Base-by-base conservation (phyloP, 2,888 invertebrate genomes). In the Dinocampus coccinellae region DNA sequence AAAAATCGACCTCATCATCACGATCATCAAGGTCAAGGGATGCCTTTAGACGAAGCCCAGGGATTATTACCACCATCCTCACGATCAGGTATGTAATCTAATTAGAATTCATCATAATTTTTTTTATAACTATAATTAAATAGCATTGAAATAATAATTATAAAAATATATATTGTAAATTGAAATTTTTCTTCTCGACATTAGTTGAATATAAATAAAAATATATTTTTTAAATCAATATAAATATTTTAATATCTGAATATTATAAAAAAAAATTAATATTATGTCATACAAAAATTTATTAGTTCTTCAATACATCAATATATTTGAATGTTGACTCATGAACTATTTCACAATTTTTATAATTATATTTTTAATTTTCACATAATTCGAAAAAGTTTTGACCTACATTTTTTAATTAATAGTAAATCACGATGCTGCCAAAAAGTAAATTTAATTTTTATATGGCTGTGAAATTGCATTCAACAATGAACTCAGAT, bases 21-120 rank as follows among this genome's bases (percentile, higher is more conserved):
- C 78, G 84, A 86, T 73, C 84, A 83, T 73, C 84, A 83, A 78
- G 82, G 82, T 73, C 84, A 83, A 78, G 82, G 83, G 75, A 85
- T 86, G 85, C 86, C 86, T 76, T 76, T 86, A 72, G 86, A 86
- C 70, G 86, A 86, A 77, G 82, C 85, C 69, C 86, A 86, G 75
- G 86, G 85, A 74, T 76, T 86, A 66, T 78, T 86, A 69, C 83
- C 84, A 72, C 84, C 84, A 73, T 80, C 83, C 67, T 82, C 85
- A 76, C 84, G 84, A 78, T 81, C 82, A 85, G 86, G 86, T 83
- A 61, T 39, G 24, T 61, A 47, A 4, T 29, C 29, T 7, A 29
- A 4, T 29, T 7, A 29, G 29, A 29, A 29, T 29, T 29, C 7
- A n/a, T n/a, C n/a, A n/a, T n/a, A n/a, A n/a, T n/a, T n/a, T n/a